Evolutionary conservation across 1,140 invertebrate genomes (phyloP), one percentile per base, ranked within the genome.

Genomic region (Spodoptera litura): DNA sequence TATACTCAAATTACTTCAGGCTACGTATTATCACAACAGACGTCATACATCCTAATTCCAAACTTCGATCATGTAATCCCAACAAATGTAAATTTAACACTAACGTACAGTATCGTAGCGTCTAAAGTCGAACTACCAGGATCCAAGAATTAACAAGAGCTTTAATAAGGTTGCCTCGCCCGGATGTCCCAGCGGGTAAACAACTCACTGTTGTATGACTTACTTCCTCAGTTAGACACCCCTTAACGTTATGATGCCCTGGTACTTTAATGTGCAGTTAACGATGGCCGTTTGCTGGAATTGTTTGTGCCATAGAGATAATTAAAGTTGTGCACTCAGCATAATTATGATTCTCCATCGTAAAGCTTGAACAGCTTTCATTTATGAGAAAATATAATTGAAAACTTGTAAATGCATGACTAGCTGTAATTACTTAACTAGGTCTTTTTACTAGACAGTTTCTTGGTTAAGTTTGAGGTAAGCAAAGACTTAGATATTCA

Each of bases 61-160:
- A 71, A 71, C 68, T 71, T 55, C 52, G 27, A 71, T 71, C 31
- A 53, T 38, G 71, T 74, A 51, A 72, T 66, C 62, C 5, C 71
- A 74, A 74, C 71, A 74, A 74, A 74, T 61, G 38, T 59, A 61
- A 74, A 74, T 61, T 72, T 74, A 74, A 74, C 56, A 74, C 55
- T 31, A 59, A 58, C 12, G 61, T 56, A 49, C 35, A 74, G 20
- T 72, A 64, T 52, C 76, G 55, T 20, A 73, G 27, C 68, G 59
- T 61, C 68, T 68, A 58, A 81, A 81, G 31, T 81, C 78, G 25
- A 74, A 61, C 53, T 74, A 49, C 35, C 38, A 74, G 75, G 55
- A 73, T 72, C 71, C 51, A 52, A 44, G 76, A 83, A 83, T 83
- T 83, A 83, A 73, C 77, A 79, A 76, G 76, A 73, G 66, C 81